Base-by-base conservation (phyloP, 1,140 invertebrate genomes). In the Colletes latitarsis region DNA sequence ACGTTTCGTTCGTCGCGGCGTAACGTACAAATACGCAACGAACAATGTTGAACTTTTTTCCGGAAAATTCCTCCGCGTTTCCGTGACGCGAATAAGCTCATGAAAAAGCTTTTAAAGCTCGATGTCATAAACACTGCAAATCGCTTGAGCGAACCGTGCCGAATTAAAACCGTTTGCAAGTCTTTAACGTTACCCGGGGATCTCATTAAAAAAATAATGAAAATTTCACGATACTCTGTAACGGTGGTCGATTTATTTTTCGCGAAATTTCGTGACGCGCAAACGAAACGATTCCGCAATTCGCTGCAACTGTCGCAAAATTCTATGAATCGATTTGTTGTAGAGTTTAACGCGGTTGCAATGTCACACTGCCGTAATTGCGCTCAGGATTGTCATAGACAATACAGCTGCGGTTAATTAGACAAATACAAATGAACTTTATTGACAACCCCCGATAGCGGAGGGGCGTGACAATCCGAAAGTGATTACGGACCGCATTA, bases 351-450 rank as follows among this genome's bases (percentile, higher is more conserved):
- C 39, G 14, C 43, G 15, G 55, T 60, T 75, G 58, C 46, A 49
- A 80, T 74, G 71, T 84, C 77, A 55, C 60, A 49, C 6, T 15
- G 30, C 39, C 14, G 58, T 84, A 83, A 79, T 84, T 83, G 58
- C 46, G 49, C 17, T n/a, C 58, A 41, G 53, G 60, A 79, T 79
- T 43, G 76, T 53, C 70, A 70, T 70, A 70, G 74, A 75, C 70
- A 70, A 85, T 82, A 66, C 74, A 12, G 49, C 63, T 53, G 73
- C 74, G 78, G 75, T 82, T 82, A 85, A 86, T 86, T 86, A 85
- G 83, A 85, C 78, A 67, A 82, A 85, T 82, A 74, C 66, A 85
- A 85, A 86, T 67, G 53, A 62, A 82, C 83, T 79, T 86, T 86
- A 86, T 86, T 72, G 62, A 66, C 80, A 55, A 58, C 64, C 39